phyloP scores from a whole-genome alignment of 2,113 vertebrate genomes.

The Coptodon bakossiorum region DNA sequence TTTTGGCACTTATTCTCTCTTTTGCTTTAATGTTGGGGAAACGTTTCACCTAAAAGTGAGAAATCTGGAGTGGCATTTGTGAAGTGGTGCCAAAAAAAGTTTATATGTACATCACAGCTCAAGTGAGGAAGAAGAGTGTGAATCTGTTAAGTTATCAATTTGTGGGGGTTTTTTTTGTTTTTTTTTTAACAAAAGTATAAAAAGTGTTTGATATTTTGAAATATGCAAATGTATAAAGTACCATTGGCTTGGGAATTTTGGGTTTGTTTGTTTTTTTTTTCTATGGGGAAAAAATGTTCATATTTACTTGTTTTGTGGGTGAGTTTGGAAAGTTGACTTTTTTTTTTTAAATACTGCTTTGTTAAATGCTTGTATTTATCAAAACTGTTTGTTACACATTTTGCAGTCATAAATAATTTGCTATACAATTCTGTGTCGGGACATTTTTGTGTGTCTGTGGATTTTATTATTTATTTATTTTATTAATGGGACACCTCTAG shows the following conservation, averaged over 20 bases:
- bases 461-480: background rate
- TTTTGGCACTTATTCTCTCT: slow-evolving; percentile 35
- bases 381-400: slow-evolving; percentile 70
- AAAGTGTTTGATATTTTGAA: slow-evolving; percentile 55
- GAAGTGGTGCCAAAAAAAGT: background rate
- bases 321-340: slow-evolving; percentile 39
- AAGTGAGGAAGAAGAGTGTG: background rate
- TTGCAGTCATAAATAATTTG: slow-evolving; percentile 68
- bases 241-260: slow-evolving; percentile 11
- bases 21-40: background rate
- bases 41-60: background rate
- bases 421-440: slow-evolving; percentile 13
- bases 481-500: background rate
- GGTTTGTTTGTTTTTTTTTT: slow-evolving; percentile 13
- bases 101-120: slow-evolving; percentile 36
- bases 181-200: slow-evolving; percentile 35
- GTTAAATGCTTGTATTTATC: slow-evolving; percentile 76
- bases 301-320: slow-evolving; percentile 40
- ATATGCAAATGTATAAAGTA: slow-evolving; percentile 71
- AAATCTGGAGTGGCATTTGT: background rate
- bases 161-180: background rate
- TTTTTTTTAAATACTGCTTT: slow-evolving; percentile 55
- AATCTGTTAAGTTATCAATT: slow-evolving; percentile 47
- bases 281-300: slow-evolving; percentile 16
- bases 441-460: background rate